Percentiles rank a stretch among this genome's conserved stretches.
Conservation (phyloP, 1,140 invertebrate genomes). For the Ceratosolen fusciceps region DNA sequence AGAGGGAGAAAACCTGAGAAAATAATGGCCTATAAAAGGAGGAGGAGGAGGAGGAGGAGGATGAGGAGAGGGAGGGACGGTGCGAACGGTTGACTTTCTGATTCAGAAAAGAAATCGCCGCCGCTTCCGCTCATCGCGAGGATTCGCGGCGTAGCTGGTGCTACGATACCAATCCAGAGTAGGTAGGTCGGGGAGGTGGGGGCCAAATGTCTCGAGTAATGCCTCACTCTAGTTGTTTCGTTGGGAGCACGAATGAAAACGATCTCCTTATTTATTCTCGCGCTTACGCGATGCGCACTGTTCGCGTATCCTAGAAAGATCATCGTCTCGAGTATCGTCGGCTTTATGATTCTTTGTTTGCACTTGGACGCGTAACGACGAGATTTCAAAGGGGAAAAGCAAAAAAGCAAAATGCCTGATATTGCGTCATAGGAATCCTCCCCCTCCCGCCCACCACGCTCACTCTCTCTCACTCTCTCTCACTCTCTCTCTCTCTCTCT, state of each 20-base stretch:
- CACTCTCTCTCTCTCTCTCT: too few relatives aligned
- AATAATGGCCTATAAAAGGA: not conserved
- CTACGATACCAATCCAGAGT: too few relatives aligned
- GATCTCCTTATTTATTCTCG: not conserved
- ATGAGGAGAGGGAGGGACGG: too few relatives aligned
- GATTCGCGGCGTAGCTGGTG: not conserved
- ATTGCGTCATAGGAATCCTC: too few relatives aligned
- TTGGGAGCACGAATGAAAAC: not conserved
- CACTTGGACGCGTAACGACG: not conserved
- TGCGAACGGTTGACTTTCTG: constrained; percentile 21
- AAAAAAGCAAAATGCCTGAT: too few relatives aligned
- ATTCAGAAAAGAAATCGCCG: not conserved
- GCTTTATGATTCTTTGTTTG: constrained; percentile 16
- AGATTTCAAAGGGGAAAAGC: not conserved
- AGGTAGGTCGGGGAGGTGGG: too few relatives aligned
- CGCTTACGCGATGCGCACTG: not conserved
- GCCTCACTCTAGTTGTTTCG: not conserved
- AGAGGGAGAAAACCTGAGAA: constrained; percentile 31
- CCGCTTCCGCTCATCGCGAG: not conserved
- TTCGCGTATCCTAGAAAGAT: constrained; percentile 22
- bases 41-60: too few relatives aligned
- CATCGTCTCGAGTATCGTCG: constrained; percentile 13
- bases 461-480: too few relatives aligned
- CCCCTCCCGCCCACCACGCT: too few relatives aligned
- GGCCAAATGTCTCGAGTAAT: not conserved